Evolutionary conservation across 2,113 vertebrate genomes (phyloP).

Genomic region (Syrmaticus mikado): DNA sequence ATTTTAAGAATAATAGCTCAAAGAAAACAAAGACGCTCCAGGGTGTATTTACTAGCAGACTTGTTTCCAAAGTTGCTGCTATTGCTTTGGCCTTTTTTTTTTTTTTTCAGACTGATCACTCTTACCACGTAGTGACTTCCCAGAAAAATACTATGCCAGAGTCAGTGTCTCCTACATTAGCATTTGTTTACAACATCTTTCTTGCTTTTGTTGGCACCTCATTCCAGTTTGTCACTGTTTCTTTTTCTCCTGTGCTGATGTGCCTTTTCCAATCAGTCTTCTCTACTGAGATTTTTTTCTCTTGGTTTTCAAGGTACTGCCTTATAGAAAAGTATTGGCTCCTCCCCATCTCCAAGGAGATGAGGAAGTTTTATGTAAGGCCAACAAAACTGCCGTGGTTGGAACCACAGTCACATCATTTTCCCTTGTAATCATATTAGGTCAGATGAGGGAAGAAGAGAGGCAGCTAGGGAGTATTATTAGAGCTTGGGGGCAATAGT

Average conservation of each 20-base stretch:
- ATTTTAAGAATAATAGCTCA: not conserved
- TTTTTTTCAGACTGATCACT: not conserved
- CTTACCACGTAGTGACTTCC: not conserved
- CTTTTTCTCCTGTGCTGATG: not conserved
- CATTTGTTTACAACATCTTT: not conserved
- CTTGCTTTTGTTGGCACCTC: not conserved
- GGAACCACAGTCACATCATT: not conserved
- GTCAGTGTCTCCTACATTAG: not conserved
- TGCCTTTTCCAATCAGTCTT: not conserved
- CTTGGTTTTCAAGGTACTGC: not conserved
- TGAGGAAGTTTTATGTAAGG: not conserved
- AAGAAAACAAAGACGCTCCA: not conserved
- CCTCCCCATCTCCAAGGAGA: not conserved
- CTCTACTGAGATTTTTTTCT: not conserved
- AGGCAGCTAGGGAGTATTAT: not conserved
- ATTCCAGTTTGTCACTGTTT: not conserved
- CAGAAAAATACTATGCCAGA: not conserved
- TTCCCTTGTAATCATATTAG: slow-evolving; percentile 9
- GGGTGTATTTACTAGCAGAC: not conserved
- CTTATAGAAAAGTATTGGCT: not conserved
- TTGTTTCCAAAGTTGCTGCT: not conserved
- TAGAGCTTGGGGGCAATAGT: not conserved
- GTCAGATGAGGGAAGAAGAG: not conserved
- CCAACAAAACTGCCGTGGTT: not conserved
- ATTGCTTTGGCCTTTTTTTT: not conserved